A percentile compares a stretch with the other conserved stretches of the same genome.
Evolutionary conservation across 1,140 invertebrate species (phyloP).

Genomic region (Gryon sp.): DNA sequence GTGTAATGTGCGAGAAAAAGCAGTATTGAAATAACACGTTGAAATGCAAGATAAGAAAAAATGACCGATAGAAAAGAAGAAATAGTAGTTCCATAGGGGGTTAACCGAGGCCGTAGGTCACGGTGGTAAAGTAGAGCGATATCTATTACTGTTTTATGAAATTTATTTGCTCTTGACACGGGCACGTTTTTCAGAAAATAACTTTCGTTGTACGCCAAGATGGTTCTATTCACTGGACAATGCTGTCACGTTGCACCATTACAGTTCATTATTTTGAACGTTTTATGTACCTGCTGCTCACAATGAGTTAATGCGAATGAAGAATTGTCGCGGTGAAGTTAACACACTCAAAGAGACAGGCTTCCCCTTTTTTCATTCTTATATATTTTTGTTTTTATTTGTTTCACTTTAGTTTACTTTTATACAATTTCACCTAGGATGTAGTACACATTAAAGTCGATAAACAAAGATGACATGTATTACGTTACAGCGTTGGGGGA

Average conservation of each 20-base stretch:
- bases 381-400: constrained; percentile 6
- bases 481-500: neutral
- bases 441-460: constrained; percentile 13
- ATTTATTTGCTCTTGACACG: constrained; percentile 66
- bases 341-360: constrained; percentile 14
- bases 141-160: constrained; percentile 68
- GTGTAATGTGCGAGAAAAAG: neutral
- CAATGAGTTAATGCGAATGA: constrained; percentile 13
- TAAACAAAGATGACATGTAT: constrained; percentile 9
- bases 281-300: constrained; percentile 28
- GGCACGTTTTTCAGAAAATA: constrained; percentile 65
- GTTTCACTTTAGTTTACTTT: too few species aligned
- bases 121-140: constrained; percentile 48
- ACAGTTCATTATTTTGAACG: constrained; percentile 50
- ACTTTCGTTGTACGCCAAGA: constrained; percentile 34
- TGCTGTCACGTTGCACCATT: constrained; percentile 65
- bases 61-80: constrained; percentile 12
- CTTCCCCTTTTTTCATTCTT: neutral
- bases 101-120: constrained; percentile 31
- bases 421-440: neutral
- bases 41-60: constrained; percentile 18
- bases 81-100: constrained; percentile 28
- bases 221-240: constrained; percentile 53
- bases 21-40: constrained; percentile 29
- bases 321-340: constrained; percentile 7